Evolutionary conservation across 92 coral and sea anemone species (phyloP).

Genomic region (Ricordea florida): DNA sequence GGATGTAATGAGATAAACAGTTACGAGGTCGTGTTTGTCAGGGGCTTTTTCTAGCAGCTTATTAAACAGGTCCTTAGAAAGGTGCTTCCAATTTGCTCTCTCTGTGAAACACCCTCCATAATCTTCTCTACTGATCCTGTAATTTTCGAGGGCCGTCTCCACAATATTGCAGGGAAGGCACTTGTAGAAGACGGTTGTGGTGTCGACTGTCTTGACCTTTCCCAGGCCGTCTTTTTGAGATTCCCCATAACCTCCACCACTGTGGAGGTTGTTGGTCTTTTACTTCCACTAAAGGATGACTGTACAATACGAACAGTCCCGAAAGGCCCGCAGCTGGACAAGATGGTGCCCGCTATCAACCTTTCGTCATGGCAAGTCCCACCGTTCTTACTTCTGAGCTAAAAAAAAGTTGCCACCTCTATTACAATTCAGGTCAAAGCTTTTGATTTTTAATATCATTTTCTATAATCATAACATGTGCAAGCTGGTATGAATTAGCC

Average conservation of each 20-base stretch:
- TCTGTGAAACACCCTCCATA: background rate
- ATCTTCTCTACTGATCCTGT: background rate
- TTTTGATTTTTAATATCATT: background rate
- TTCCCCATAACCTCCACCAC: slow-evolving; percentile 1
- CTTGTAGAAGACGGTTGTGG: slow-evolving; percentile 19
- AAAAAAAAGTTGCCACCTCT: background rate
- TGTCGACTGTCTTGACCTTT: background rate
- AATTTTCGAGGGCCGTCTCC: background rate
- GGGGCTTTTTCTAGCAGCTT: slow-evolving; percentile 6
- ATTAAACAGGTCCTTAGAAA: slow-evolving; percentile 30
- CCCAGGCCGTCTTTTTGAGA: slow-evolving; percentile 19
- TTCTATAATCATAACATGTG: background rate
- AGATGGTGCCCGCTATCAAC: background rate
- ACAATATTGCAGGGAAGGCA: background rate
- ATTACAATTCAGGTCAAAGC: background rate
- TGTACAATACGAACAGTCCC: slow-evolving; percentile 24
- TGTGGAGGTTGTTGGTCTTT: slow-evolving; percentile 1
- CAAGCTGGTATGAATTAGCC: background rate
- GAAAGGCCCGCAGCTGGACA: slow-evolving; percentile 14
- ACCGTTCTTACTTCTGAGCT: slow-evolving; percentile 5
- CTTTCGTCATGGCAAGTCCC: background rate
- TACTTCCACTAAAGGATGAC: slow-evolving; percentile 12
- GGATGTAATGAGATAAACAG: background rate
- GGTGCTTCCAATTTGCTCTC: background rate
- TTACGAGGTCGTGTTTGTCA: background rate